Percentiles rank a stretch among this genome's conserved stretches.
These are phyloP conservation scores for Athrips mouffetella DNA, from an alignment of 2,888 invertebrate genomes.

Conservation along the genomic window DNA sequence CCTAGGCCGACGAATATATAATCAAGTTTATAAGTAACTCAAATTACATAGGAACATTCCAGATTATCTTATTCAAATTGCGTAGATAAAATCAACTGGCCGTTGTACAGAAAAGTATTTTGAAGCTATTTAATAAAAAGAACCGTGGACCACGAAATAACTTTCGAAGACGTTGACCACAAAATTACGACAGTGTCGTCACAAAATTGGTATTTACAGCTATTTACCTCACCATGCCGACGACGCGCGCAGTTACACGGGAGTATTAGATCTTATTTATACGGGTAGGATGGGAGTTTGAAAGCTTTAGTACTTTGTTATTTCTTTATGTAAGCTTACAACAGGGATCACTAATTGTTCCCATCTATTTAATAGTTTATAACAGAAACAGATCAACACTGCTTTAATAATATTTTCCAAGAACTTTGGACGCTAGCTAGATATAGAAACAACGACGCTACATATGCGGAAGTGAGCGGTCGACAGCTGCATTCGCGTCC, in stretches of 20 bases:
- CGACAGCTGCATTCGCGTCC: constrained; percentile 53
- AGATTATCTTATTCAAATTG: neutral
- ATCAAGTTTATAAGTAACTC: constrained; percentile 18
- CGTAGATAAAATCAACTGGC: neutral
- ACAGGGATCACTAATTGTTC: constrained; percentile 4
- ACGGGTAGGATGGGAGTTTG: neutral
- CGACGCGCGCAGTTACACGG: constrained; percentile 8
- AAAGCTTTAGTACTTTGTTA: neutral
- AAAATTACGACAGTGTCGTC: constrained; percentile 10
- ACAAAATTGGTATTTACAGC: constrained; percentile 7
- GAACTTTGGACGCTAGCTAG: constrained; percentile 1
- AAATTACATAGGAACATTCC: neutral
- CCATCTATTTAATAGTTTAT: neutral
- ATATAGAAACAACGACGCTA: constrained; percentile 18
- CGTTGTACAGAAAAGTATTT: neutral
- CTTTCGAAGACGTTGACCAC: constrained; percentile 10
- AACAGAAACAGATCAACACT: neutral
- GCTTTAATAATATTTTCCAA: neutral
- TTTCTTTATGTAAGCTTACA: constrained; percentile 3
- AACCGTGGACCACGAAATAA: constrained; percentile 3
- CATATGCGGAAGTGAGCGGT: constrained; percentile 49
- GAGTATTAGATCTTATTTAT: constrained; percentile 9
- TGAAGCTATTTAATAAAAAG: constrained; percentile 1
- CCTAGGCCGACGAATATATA: constrained; percentile 37
- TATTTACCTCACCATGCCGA: constrained; percentile 6